phyloP scores from a whole-genome alignment of 23 tunicate species.

The Ciona savignyi region DNA sequence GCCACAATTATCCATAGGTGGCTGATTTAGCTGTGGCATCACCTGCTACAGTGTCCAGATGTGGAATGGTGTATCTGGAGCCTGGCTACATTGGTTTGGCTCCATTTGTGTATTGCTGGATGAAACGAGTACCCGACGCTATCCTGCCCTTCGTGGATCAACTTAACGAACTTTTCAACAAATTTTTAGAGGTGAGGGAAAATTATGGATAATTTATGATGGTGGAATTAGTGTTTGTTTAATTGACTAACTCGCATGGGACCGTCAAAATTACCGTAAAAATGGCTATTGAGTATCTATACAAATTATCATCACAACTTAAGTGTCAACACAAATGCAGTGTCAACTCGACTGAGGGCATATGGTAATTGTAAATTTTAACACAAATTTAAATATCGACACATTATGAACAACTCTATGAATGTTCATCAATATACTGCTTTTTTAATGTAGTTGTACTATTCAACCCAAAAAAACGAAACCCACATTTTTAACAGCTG shows the following conservation, averaged over 20 bases:
- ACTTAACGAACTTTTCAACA: conserved; percentile 58
- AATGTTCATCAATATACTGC: no score
- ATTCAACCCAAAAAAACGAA: no score
- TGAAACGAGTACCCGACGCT: conserved; percentile 69
- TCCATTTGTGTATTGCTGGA: conserved; percentile 96
- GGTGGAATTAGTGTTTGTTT: not conserved
- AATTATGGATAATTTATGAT: not conserved
- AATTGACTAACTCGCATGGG: not conserved
- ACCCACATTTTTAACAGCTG: no score
- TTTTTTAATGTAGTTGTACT: no score
- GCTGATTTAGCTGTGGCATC: conserved; percentile 97
- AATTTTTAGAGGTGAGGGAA: conserved; percentile 50
- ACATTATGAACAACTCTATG: no score
- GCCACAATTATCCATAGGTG: conserved; percentile 34
- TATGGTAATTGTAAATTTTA: no score
- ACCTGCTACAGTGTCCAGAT: conserved; percentile 96
- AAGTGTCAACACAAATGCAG: no score
- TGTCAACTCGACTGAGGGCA: no score
- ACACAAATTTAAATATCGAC: no score
- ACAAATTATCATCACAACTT: no score
- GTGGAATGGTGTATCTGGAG: conserved; percentile 98
- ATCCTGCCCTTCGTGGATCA: conserved; percentile 56
- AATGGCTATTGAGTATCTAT: no score
- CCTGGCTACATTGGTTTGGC: conserved; percentile 93
- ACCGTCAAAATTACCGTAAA: not conserved